Percentiles rank a stretch among this genome's conserved stretches.
Conservation (phyloP, 2,113 vertebrate genomes). For the Hiodon tergisus region DNA sequence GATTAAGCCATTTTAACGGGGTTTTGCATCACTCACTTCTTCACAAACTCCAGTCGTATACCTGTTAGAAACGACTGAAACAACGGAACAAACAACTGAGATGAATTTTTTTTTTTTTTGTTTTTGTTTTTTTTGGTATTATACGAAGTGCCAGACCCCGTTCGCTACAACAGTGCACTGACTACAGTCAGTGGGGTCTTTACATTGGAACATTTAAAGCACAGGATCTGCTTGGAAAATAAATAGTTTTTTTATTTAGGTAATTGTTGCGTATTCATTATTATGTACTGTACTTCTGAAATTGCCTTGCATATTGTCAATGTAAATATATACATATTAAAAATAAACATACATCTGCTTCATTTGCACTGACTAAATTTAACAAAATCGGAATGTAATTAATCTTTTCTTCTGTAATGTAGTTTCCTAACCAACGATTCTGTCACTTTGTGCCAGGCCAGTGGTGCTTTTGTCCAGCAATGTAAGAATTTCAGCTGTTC, state of each 20-base stretch:
- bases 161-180: constrained; percentile 9
- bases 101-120: background rate
- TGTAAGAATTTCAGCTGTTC: background rate
- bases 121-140: background rate
- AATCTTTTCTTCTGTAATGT: constrained; percentile 14
- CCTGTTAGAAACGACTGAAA: background rate
- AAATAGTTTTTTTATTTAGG: constrained; percentile 17
- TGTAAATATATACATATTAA: constrained; percentile 50
- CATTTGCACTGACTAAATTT: constrained; percentile 50
- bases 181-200: constrained; percentile 1
- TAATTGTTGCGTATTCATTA: background rate
- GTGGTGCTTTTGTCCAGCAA: background rate
- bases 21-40: too few species aligned
- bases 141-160: constrained; percentile 1
- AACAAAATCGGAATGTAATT: constrained; percentile 27
- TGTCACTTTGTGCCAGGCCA: constrained; percentile 1
- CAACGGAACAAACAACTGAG: too few species aligned
- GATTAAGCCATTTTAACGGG: too few species aligned
- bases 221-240: constrained; percentile 27
- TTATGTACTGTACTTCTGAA: constrained; percentile 33
- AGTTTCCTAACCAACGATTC: constrained; percentile 8
- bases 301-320: constrained; percentile 40
- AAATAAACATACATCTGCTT: constrained; percentile 48
- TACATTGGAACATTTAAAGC: constrained; percentile 25
- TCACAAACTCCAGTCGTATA: too few species aligned